Conservation (phyloP, 1,140 invertebrate genomes). For the Magallana angulata region DNA sequence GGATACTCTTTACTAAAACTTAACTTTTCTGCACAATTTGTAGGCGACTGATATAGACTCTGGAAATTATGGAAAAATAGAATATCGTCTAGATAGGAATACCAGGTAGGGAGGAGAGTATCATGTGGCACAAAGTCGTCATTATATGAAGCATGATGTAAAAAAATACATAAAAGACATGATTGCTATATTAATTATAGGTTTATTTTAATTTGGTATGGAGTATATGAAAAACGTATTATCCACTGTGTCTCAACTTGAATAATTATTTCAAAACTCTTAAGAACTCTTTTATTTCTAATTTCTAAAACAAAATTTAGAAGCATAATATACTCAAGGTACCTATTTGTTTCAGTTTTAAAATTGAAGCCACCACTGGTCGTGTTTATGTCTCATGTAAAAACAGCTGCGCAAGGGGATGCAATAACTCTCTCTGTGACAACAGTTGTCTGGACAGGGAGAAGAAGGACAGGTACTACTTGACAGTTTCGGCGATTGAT, state of each 20-base stretch:
- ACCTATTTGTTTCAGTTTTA: not conserved
- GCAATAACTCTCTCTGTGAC: not conserved
- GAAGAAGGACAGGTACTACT: slow-evolving; percentile 1
- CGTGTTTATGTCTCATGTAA: not conserved
- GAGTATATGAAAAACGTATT: too few species aligned
- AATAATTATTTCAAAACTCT: too few species aligned
- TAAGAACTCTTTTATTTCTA: too few species aligned
- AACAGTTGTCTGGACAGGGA: slow-evolving; percentile 31
- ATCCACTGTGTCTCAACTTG: too few species aligned
- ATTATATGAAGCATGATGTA: too few species aligned
- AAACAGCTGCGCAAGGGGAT: not conserved
- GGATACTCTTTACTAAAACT: not conserved
- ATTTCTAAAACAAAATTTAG: too few species aligned
- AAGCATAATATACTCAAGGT: not conserved
- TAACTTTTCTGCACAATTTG: not conserved
- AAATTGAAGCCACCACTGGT: not conserved
- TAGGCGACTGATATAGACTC: slow-evolving; percentile 25
- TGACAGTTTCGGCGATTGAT: slow-evolving; percentile 16
- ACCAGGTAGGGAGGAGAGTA: too few species aligned
- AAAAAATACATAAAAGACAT: too few species aligned
- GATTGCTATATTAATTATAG: too few species aligned
- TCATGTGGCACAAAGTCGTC: too few species aligned
- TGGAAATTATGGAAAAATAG: not conserved
- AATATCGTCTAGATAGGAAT: not conserved
- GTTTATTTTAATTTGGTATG: too few species aligned